Evolutionary conservation across 2,113 vertebrate species (phyloP).

Genomic region (Morone chrysops): DNA sequence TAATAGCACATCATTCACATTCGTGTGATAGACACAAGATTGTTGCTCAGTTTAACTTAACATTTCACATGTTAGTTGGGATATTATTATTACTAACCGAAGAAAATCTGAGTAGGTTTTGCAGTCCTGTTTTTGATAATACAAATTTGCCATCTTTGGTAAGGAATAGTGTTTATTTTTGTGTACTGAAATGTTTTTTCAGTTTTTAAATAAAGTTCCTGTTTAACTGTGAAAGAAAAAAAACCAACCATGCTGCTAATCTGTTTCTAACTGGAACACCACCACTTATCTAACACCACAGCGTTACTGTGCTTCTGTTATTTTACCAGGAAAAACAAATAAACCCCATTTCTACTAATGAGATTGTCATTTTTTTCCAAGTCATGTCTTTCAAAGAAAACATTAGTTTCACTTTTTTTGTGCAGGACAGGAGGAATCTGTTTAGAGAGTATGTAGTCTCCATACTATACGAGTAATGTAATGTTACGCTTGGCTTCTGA

Average conservation of each 20-base stretch:
- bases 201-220: not conserved
- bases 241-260: not conserved
- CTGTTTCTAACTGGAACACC: constrained; percentile 11
- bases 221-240: not conserved
- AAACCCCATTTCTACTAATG: constrained; percentile 29
- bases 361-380: not conserved
- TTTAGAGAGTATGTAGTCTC: not conserved
- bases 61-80: not conserved
- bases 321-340: constrained; percentile 29
- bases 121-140: not conserved
- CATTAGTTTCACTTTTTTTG: too few species aligned
- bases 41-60: not conserved
- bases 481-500: not conserved
- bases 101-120: not conserved
- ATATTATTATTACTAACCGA: not conserved
- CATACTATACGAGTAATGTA: not conserved
- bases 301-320: not conserved
- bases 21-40: not conserved
- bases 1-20: not conserved
- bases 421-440: not conserved
- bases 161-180: not conserved
- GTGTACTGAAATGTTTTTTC: not conserved
- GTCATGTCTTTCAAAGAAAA: not conserved
- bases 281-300: not conserved
- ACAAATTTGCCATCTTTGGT: not conserved